Base-by-base conservation (phyloP, 1,140 invertebrate genomes). In the Aphelenchoides besseyi region DNA sequence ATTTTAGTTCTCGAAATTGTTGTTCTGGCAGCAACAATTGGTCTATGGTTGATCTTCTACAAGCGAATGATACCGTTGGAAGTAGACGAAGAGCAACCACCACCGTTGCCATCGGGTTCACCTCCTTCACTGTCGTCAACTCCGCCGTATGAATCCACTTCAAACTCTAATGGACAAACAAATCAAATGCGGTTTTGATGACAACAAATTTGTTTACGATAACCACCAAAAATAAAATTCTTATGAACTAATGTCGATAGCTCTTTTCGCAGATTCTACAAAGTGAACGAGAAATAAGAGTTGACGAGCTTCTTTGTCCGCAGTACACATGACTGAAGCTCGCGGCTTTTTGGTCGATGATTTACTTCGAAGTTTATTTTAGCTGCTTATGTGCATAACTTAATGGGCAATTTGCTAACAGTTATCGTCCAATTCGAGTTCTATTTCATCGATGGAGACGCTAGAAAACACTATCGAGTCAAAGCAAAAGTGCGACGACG, bases 341-440 rank as follows among this genome's bases (percentile, higher is more conserved):
- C n/a, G n/a, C n/a, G n/a, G n/a, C n/a, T n/a, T n/a, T n/a, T n/a
- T n/a, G n/a, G n/a, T n/a, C n/a, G n/a, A n/a, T n/a, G n/a, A n/a
- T n/a, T n/a, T n/a, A n/a, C n/a, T n/a, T n/a, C n/a, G n/a, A n/a
- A n/a, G n/a, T n/a, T n/a, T n/a, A n/a, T n/a, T n/a, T n/a, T n/a
- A n/a, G n/a, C n/a, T n/a, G n/a, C n/a, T n/a, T n/a, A n/a, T n/a
- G n/a, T n/a, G n/a, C n/a, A n/a, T n/a, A n/a, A n/a, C n/a, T n/a
- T n/a, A 48, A 59, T 59, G 55, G 55, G 55, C 26, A 59, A 59
- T 23, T 8, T 59, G 5, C 5, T 59, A 8, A 5, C 5, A 33
- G 55, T 59, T 5, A 5, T 18, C 5, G 55, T 59, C 23, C 55
- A 18, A 8, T 59, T 59, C 55, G 55, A 59, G 26, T 59, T 59